Base-by-base conservation (phyloP, 2,888 invertebrate genomes). In the Argyresthia goedartella region DNA sequence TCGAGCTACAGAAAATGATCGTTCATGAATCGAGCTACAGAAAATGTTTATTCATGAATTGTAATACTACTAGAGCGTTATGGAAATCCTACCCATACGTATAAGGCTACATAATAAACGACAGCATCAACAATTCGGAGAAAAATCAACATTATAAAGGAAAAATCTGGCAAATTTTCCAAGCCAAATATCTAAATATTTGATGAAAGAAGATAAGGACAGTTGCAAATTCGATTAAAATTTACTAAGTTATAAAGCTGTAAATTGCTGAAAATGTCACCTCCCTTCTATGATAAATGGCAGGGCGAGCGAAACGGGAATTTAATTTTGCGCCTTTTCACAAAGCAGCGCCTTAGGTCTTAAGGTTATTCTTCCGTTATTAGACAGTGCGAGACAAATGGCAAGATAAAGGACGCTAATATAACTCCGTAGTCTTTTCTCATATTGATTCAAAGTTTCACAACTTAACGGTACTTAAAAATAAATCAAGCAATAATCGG, bases 181-280 rank as follows among this genome's bases (percentile, higher is more conserved):
- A 47, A 7, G 33, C 13, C 25, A 47, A 47, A 47, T 47, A 11
- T 1, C 3, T 2, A 34, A 34, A 47, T 34, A 33, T 57, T 57
- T 52, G 52, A 35, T 35, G 50, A 54, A 54, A 46, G 51, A 56
- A 56, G 51, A 53, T 8, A 15, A 48, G 6, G 48, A 48, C 48
- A 39, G 57, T 52, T 52, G 55, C 49, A 61, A 60, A 59, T 60
- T 66, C 56, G 59, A 64, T 66, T 62, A 52, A 53, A 47, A 25
- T 51, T 35, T 48, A 51, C 45, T 42, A 43, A 50, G 44, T 51
- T 50, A 53, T 48, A 58, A 44, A 54, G 50, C 60, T 58, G 60
- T 63, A 60, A 62, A 63, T 64, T 60, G 60, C 60, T 57, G 59
- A 58, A 58, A 55, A 61, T 54, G 62, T 62, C 65, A 57, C 57